Base-by-base conservation (phyloP, 2,113 vertebrate species). In the Perca schrenkii region DNA sequence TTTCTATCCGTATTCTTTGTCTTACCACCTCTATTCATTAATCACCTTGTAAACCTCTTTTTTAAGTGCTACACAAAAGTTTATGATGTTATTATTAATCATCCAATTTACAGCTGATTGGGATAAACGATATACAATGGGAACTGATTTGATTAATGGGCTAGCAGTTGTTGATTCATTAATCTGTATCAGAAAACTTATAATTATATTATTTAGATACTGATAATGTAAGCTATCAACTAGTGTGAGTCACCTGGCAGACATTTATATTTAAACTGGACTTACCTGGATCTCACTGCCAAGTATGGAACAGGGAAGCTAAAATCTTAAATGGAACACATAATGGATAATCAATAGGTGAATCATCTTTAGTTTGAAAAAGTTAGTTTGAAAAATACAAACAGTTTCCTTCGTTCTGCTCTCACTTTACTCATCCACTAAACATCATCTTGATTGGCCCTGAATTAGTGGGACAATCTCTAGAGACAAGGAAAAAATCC, bases 391-490 rank as follows among this genome's bases (percentile, higher is more conserved):
- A 12, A 54, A 61, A 28, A 49, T 15, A 28, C 21, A 60, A 79
- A 79, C 6, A 4, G 8, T 14, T 12, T 40, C 36, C 3, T 11
- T 46, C 31, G 10, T 3, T 49, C 34, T 46, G 21, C 25, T 34
- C 21, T 34, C 17, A 62, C 1, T 47, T 79, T 43, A 36, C 28
- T 65, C 57, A 83, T 46, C 31, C 12, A 50, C 19, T 64, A 28
- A 66, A 60, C 22, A 25, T 53, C 16, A 40, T 78, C 47, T 58
- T 57, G 47, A 78, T 56, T 65, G 64, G 34, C 28, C 46, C 54
- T 50, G 49, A 84, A 74, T 74, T 61, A 68, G 70, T 12, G 6
- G 11, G 10, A 8, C 65, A 75, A 56, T 67, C 63, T 65, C 22
- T 2, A 0, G 4, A 65, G 58, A 74, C 11, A 6, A 63, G 10